Conservation (phyloP, 2,888 invertebrate genomes). For the Cheilosia scutellata region DNA sequence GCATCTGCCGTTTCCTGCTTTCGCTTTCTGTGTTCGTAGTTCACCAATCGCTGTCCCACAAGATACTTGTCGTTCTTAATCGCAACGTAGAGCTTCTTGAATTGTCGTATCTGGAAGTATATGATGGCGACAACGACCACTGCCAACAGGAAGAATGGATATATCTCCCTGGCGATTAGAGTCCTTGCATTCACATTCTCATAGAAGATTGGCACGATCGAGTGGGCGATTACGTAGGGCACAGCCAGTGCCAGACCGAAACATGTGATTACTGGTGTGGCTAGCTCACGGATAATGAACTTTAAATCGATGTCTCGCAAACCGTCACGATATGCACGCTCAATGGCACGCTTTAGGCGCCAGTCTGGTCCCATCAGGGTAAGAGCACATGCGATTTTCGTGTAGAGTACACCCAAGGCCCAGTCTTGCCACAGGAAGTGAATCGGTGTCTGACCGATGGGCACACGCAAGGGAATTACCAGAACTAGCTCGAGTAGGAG, state of each 20-base stretch:
- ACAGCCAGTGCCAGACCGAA: conserved; percentile 95
- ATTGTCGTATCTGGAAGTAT: conserved; percentile 95
- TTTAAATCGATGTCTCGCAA: conserved; percentile 95
- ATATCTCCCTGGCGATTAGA: conserved; percentile 92
- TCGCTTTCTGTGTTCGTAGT: conserved; percentile 94
- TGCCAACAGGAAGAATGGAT: conserved; percentile 93
- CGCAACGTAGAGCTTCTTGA: conserved; percentile 97
- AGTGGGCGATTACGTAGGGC: conserved; percentile 96
- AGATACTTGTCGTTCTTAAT: conserved; percentile 99
- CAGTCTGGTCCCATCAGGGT: conserved; percentile 99
- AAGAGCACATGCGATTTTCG: conserved; percentile 98
- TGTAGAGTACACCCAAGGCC: conserved; percentile 98
- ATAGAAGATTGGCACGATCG: conserved; percentile 89
- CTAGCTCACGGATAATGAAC: conserved; percentile 93
- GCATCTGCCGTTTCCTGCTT: conserved; percentile 84
- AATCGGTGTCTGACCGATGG: conserved; percentile 95
- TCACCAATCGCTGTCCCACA: conserved; percentile 97
- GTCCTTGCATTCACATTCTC: conserved; percentile 88
- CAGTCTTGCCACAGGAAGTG: conserved; percentile 97
- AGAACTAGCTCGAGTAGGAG: conserved; percentile 95
- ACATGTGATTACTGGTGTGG: conserved; percentile 94
- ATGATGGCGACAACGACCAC: conserved; percentile 89
- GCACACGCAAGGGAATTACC: conserved; percentile 96
- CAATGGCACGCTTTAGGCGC: conserved; percentile 95
- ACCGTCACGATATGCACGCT: conserved; percentile 96